Conservation (phyloP, 2,113 vertebrate species). For the Pedetes capensis region DNA sequence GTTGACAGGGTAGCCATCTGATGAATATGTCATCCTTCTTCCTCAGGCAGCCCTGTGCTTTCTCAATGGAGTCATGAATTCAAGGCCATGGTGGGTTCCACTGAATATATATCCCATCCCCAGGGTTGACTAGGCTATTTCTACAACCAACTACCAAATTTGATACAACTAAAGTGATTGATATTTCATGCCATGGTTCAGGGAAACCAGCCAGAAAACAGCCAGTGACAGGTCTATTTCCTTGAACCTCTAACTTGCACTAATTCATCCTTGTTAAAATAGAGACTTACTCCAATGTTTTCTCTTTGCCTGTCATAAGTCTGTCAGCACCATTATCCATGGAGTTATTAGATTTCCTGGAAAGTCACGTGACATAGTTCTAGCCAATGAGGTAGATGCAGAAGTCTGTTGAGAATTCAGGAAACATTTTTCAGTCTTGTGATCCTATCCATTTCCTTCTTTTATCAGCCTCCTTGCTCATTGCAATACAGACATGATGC, state of each 20-base stretch:
- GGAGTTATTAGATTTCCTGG: neutral
- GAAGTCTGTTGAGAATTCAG: neutral
- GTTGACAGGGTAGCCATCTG: neutral
- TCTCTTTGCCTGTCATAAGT: neutral
- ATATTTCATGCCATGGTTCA: neutral
- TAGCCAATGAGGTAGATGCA: neutral
- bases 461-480: neutral
- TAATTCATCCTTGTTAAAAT: neutral
- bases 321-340: neutral
- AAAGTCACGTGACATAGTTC: neutral
- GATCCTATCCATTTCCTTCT: neutral
- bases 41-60: neutral
- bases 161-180: neutral
- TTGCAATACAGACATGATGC: neutral
- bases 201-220: slow-evolving; percentile 24
- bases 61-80: neutral
- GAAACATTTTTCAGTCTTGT: neutral
- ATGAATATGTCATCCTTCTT: neutral
- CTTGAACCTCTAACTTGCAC: neutral
- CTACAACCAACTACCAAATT: neutral
- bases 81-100: neutral
- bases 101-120: neutral
- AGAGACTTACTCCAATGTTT: neutral
- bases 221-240: neutral
- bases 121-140: neutral